phyloP scores from a whole-genome alignment of 30 jellyfish, hydroid and myxozoan species.

The Aurelia aurita region DNA sequence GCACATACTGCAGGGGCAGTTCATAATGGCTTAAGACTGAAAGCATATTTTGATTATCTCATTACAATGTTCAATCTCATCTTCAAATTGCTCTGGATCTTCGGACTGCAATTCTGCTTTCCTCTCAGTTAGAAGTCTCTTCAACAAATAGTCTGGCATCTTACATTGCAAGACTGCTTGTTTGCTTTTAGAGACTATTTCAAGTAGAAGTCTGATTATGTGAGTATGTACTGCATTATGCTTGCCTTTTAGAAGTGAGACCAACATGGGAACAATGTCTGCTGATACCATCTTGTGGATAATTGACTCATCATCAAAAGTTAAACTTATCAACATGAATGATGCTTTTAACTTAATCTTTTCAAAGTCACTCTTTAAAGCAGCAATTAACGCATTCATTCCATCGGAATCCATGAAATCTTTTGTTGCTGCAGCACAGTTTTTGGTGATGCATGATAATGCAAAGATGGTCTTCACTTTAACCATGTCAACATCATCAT shows the following conservation, averaged over 20 bases:
- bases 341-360: slow-evolving; percentile 81
- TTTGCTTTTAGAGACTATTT: neutral
- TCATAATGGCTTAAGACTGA: neutral
- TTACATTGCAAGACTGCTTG: slow-evolving; percentile 40
- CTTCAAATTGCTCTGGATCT: slow-evolving; percentile 49
- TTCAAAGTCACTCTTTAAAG: slow-evolving; percentile 40
- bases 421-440: slow-evolving; percentile 33
- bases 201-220: slow-evolving; percentile 35
- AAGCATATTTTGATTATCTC: slow-evolving; percentile 35
- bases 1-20: too few relatives aligned
- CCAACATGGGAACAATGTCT: slow-evolving; percentile 20
- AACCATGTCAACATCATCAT: slow-evolving; percentile 70
- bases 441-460: slow-evolving; percentile 65
- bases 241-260: slow-evolving; percentile 31
- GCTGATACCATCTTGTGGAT: slow-evolving; percentile 6
- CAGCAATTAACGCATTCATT: slow-evolving; percentile 16
- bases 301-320: slow-evolving; percentile 31
- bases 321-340: slow-evolving; percentile 61
- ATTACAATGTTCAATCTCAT: slow-evolving; percentile 33
- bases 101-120: slow-evolving; percentile 4
- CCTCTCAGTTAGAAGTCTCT: neutral
- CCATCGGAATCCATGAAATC: slow-evolving; percentile 53
- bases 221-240: slow-evolving; percentile 52
- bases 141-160: slow-evolving; percentile 38
- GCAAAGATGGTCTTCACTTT: slow-evolving; percentile 83